Evolutionary conservation across 2,113 vertebrate genomes (phyloP).

Genomic region (Hypocryptadius cinnamomeus): DNA sequence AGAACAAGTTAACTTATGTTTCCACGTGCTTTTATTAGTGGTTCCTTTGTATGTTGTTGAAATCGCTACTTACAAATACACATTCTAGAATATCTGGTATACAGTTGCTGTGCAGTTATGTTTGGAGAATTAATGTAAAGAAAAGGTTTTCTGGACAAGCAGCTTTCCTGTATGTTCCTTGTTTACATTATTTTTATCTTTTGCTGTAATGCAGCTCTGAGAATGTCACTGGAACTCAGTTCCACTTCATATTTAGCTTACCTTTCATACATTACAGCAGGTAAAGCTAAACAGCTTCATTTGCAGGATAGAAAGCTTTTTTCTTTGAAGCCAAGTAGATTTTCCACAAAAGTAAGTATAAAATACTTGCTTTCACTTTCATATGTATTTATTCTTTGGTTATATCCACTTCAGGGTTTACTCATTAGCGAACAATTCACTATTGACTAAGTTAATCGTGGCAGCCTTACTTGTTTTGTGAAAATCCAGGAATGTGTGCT

Average conservation of each 20-base stretch:
- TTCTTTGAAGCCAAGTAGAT: background rate
- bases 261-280: background rate
- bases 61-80: accelerated
- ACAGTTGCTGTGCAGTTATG: background rate
- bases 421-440: background rate
- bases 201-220: background rate
- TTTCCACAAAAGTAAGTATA: background rate
- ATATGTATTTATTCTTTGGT: background rate
- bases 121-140: background rate
- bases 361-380: background rate
- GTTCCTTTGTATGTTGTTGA: background rate
- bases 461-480: background rate
- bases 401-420: background rate
- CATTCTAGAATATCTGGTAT: background rate
- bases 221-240: background rate
- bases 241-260: background rate
- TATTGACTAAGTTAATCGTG: background rate
- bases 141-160: background rate
- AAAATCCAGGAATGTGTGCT: background rate
- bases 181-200: background rate
- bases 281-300: background rate
- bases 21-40: background rate
- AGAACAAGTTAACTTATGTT: background rate
- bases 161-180: background rate
- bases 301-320: background rate